A percentile compares a stretch with the other conserved stretches of the same genome.
These are phyloP conservation scores for Lepus timidus DNA, from an alignment of 2,113 vertebrate species.

Conservation along the genomic window DNA sequence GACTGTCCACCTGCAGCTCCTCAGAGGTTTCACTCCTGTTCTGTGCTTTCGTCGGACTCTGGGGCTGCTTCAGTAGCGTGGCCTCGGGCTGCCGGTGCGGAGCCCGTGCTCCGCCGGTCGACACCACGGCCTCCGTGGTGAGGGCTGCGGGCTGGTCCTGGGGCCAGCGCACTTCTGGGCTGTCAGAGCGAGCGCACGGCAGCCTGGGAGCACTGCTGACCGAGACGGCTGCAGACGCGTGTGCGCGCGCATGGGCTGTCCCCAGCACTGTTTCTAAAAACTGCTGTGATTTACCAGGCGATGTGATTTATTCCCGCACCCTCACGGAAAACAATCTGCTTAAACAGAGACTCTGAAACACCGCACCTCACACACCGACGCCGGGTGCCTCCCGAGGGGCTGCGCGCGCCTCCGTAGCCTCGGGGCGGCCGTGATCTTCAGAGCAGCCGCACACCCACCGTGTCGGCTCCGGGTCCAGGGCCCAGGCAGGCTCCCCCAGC, in stretches of 20 bases:
- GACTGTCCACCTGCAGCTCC: too few relatives aligned
- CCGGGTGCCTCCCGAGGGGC: too few relatives aligned
- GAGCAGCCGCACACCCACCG: fast-evolving
- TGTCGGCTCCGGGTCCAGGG: neutral
- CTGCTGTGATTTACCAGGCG: neutral
- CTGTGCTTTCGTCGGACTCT: neutral
- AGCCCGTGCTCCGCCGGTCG: neutral
- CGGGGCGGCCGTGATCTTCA: neutral
- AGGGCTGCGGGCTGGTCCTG: neutral
- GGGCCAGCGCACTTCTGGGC: neutral
- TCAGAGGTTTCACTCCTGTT: too few relatives aligned
- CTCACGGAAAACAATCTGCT: neutral
- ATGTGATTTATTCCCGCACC: neutral
- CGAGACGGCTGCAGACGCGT: neutral
- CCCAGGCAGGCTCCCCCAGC: neutral
- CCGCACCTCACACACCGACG: neutral
- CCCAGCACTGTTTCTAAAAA: neutral
- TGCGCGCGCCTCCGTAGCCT: neutral
- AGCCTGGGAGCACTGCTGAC: too few relatives aligned
- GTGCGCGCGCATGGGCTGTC: fast-evolving
- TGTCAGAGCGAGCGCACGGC: neutral
- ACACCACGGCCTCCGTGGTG: neutral
- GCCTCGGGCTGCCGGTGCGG: neutral
- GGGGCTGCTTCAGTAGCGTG: neutral
- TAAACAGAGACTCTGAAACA: neutral